phyloP scores from a whole-genome alignment of 1,140 invertebrate genomes.

The Drosophila fuyamai region DNA sequence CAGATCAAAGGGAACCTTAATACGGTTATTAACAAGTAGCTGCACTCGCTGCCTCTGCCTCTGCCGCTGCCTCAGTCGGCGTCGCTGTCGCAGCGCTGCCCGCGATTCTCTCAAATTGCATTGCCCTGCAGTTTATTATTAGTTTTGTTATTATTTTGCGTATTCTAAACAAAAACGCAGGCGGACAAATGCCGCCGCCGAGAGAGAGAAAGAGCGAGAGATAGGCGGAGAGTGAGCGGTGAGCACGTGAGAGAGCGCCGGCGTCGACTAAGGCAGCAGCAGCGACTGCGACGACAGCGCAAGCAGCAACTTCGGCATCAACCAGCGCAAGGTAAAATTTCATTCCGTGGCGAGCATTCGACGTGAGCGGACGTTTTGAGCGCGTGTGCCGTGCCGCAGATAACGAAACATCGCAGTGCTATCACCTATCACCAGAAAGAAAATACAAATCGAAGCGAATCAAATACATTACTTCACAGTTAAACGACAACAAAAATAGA shows the following conservation, averaged over 20 bases:
- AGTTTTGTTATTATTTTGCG: conserved; percentile 84
- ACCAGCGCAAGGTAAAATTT: conserved; percentile 65
- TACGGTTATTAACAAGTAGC: conserved; percentile 75
- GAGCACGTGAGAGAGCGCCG: conserved; percentile 47
- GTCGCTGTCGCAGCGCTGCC: conserved; percentile 13
- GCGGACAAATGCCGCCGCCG: conserved; percentile 18
- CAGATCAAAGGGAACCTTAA: conserved; percentile 76
- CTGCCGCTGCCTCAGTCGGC: conserved; percentile 1
- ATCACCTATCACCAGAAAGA: conserved; percentile 32
- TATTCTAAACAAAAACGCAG: conserved; percentile 83
- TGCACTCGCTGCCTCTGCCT: conserved; percentile 6
- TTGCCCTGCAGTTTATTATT: conserved; percentile 83
- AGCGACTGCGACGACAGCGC: conserved; percentile 4
- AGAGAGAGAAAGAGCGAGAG: conserved; percentile 20
- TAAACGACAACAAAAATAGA: neutral
- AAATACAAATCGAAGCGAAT: conserved; percentile 16
- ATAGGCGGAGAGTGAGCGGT: conserved; percentile 14
- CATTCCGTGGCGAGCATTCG: conserved; percentile 75
- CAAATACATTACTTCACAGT: conserved; percentile 27
- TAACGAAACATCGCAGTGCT: conserved; percentile 33
- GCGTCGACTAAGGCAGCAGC: conserved; percentile 9
- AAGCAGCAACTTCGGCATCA: conserved; percentile 24
- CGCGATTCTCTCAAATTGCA: conserved; percentile 74
- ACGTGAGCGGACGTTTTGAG: conserved; percentile 58
- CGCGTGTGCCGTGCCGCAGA: conserved; percentile 57